These are phyloP conservation scores for Bombus confusus DNA, from an alignment of 1,140 invertebrate genomes.

Conservation along the genomic window DNA sequence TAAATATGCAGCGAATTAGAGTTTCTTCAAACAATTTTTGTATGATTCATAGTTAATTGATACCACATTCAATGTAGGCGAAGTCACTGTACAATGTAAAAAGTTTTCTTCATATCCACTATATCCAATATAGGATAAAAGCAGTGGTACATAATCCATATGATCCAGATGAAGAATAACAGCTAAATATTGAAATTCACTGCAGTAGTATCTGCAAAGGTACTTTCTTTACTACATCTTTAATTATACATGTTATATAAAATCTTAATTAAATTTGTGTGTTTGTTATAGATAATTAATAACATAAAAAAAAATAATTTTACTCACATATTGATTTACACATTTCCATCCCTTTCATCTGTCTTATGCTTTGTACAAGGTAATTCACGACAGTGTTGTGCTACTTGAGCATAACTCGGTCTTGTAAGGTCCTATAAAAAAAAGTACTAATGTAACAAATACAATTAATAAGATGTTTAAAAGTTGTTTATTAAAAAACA, in stretches of 20 bases:
- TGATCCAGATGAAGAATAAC: conserved; percentile 77
- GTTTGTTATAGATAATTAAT: neutral
- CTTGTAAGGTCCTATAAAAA: conserved; percentile 83
- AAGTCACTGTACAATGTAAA: conserved; percentile 83
- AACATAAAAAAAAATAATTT: neutral
- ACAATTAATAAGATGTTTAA: neutral
- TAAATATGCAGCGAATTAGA: conserved; percentile 61
- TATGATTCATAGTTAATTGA: conserved; percentile 71
- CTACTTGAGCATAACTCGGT: conserved; percentile 93
- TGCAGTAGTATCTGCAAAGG: conserved; percentile 78
- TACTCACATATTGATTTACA: conserved; percentile 80
- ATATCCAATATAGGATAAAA: conserved; percentile 73
- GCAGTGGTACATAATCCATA: conserved; percentile 74
- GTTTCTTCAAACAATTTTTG: conserved; percentile 68
- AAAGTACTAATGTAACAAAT: conserved; percentile 3
- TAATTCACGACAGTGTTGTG: conserved; percentile 87
- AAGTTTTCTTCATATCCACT: conserved; percentile 75
- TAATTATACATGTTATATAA: neutral
- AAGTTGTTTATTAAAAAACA: neutral
- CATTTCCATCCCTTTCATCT: conserved; percentile 80
- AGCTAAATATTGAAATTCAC: conserved; percentile 78
- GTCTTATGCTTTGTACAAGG: conserved; percentile 83
- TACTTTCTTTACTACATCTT: conserved; percentile 63
- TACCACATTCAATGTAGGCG: conserved; percentile 79
- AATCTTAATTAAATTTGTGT: neutral